Base-by-base conservation (phyloP, 2,113 vertebrate genomes). In the Motacilla alba region DNA sequence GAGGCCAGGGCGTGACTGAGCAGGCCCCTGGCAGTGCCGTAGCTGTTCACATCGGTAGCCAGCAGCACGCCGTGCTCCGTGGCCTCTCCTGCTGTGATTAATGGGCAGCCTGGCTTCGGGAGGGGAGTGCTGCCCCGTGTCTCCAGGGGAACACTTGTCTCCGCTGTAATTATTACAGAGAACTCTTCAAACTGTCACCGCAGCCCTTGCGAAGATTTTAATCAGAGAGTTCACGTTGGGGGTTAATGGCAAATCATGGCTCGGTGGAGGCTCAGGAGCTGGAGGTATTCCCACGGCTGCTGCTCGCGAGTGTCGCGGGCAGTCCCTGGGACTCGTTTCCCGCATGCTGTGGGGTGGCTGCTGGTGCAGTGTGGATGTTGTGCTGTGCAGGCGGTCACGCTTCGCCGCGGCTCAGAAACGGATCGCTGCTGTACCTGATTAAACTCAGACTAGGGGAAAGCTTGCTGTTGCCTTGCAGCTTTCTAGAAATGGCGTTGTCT, bases 171-270 rank as follows among this genome's bases (percentile, higher is more conserved):
- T 95, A 96, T 95, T 94, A 70, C 84, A 87, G 82, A 87, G 93
- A 94, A 73, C 92, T 91, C 96, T 93, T 94, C 77, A 44, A 81
- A 84, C 94, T 96, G 96, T 93, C 96, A 87, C 85, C 28, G 30
- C 96, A 62, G 89, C 70, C 80, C 89, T 92, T 59, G 87, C 91
- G 55, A 77, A 93, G 97, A 73, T 93, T 97, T 90, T 92, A 94
- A 94, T 96, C 79, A 44, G 70, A 47, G 92, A 77, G 96, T 96
- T 97, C 95, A 94, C 44, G 15, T 91, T 59, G 74, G 93, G 94
- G 94, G 94, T 96, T 97, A 97, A 97, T 96, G 94, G 95, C 94
- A 96, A 95, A 95, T 96, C 90, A 81, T 89, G 95, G 95, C 94
- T 89, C 86, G 79, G 15, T 39, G 75, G 82, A 90, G 89, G 31